These are phyloP conservation scores for Cacoxenus indagator DNA, from an alignment of 2,888 invertebrate genomes.

Conservation along the genomic window DNA sequence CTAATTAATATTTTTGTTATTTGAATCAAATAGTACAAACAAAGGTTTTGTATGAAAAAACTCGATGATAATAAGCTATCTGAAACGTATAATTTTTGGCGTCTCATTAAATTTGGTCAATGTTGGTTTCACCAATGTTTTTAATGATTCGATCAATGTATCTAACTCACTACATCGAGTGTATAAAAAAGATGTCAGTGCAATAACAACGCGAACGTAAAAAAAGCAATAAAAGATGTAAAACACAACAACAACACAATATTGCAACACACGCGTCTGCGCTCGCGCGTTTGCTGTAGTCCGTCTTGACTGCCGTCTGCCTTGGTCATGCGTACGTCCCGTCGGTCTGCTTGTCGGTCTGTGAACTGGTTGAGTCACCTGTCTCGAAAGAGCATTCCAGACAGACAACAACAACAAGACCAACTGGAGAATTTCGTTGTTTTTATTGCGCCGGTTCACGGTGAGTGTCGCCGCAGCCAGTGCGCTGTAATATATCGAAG, in stretches of 20 bases:
- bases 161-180: no score
- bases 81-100: no score
- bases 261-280: slow-evolving; percentile 20
- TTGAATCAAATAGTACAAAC: no score
- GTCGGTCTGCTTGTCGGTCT: slow-evolving; percentile 4
- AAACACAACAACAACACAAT: slow-evolving; percentile 17
- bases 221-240: slow-evolving; percentile 6
- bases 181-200: slow-evolving; percentile 27
- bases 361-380: slow-evolving; percentile 55
- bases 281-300: slow-evolving; percentile 22
- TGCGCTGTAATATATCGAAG: background rate
- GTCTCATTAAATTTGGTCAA: no score
- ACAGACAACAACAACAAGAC: slow-evolving; percentile 13
- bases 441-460: background rate
- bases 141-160: no score
- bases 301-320: background rate
- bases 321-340: slow-evolving; percentile 24
- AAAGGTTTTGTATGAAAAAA: no score
- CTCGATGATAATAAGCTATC: no score
- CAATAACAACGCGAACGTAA: slow-evolving; percentile 21
- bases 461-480: background rate
- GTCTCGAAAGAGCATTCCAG: slow-evolving; percentile 30
- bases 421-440: background rate
- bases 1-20: no score
- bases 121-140: no score